These are phyloP conservation scores for Amblyteles armatorius DNA, from an alignment of 2,888 invertebrate genomes.

Conservation along the genomic window DNA sequence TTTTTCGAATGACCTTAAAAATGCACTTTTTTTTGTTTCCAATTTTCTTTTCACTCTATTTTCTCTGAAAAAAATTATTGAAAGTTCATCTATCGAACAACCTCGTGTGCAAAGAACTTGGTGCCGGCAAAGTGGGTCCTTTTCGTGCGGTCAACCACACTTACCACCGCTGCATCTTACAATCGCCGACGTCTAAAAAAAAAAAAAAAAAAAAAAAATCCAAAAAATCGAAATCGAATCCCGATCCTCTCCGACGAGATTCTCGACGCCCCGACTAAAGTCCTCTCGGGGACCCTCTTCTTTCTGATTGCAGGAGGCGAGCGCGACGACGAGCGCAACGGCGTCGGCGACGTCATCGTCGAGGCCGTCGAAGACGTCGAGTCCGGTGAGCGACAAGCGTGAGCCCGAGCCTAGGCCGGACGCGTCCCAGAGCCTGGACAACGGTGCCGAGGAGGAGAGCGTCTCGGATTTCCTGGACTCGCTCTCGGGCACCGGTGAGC, in stretches of 20 bases:
- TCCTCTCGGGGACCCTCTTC: slow-evolving; percentile 2
- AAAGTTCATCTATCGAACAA: no score
- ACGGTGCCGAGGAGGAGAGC: slow-evolving; percentile 71
- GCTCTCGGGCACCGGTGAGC: slow-evolving; percentile 68
- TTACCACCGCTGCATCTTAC: neutral
- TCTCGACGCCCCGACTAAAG: slow-evolving; percentile 15
- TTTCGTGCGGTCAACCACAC: no score
- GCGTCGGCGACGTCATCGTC: slow-evolving; percentile 54
- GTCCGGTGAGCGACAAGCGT: slow-evolving; percentile 76
- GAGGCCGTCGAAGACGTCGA: slow-evolving; percentile 72
- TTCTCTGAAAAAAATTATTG: no score
- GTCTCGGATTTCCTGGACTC: slow-evolving; percentile 74
- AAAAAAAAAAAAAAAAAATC: neutral
- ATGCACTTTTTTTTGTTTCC: no score
- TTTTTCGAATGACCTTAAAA: no score
- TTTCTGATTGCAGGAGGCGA: slow-evolving; percentile 50
- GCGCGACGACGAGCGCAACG: slow-evolving; percentile 13
- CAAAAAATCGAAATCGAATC: neutral
- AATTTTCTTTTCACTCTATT: no score
- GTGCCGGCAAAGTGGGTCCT: no score
- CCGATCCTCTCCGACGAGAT: neutral
- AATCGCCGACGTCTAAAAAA: neutral
- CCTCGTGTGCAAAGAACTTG: no score
- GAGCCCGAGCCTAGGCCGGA: slow-evolving; percentile 32
- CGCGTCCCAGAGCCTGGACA: slow-evolving; percentile 33